Base-by-base conservation (phyloP, 1,140 invertebrate species). In the Drosophila tristis region DNA sequence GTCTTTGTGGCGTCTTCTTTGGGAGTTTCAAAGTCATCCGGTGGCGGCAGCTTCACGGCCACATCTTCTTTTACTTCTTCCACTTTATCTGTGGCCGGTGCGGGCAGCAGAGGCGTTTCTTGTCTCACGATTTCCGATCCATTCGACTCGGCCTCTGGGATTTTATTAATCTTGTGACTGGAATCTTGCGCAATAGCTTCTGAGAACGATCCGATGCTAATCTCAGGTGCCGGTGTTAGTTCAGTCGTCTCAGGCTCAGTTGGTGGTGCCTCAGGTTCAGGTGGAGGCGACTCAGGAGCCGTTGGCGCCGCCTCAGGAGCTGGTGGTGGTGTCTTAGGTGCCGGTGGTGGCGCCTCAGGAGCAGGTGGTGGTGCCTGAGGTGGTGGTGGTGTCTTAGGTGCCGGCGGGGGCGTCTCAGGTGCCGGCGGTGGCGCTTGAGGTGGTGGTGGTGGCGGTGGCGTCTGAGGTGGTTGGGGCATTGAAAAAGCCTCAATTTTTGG, bases 1-100 rank as follows among this genome's bases (percentile, higher is more conserved):
- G 85, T 76, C 0, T 49, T 56, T 15, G 23, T 78, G 5, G 61
- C 4, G 1, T 74, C 77, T 2, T 63, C 72, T 47, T 74, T 85
- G 0, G 48, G 29, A 1, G 39, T 16, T 7, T 42, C 56, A 15
- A 47, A 6, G 20, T 49, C 39, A 7, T 57, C 45, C 4, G 64
- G 51, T 3, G 11, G 11, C 0, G 45, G 15, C n/a, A 58, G 29
- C 11, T 39, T 20, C 47, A n/a, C 31, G 2, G n/a, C 5, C 5
- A 20, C 51, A 54, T 16, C 6, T 20, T 11, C 6, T 16, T 51
- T 56, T 2, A 31, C 50, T 0, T 58, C 54, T 7, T 54, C 20
- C 0, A 16, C 13, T 15, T 74, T 23, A 5, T 5, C 9, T 13
- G n/a, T 23, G n/a, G 8, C 31, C 5, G n/a, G 5, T n/a, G 11